These are phyloP conservation scores for Dasyprocta punctata DNA, from an alignment of 2,113 vertebrate species.

Conservation along the genomic window DNA sequence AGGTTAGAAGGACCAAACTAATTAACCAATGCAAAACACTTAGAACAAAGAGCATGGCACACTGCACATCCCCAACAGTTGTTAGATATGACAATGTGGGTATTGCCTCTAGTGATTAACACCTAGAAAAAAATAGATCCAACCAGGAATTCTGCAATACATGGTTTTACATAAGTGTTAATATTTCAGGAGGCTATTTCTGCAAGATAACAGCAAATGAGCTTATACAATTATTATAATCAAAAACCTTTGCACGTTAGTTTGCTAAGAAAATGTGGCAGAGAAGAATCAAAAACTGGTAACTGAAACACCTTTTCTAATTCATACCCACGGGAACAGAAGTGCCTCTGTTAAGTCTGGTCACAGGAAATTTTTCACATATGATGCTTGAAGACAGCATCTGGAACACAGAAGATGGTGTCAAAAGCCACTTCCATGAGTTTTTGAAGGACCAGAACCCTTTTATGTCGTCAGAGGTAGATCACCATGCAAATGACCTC, in stretches of 20 bases:
- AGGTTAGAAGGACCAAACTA: not conserved
- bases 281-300: not conserved
- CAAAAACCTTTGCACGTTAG: not conserved
- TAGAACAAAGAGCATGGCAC: not conserved
- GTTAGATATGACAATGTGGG: accelerated
- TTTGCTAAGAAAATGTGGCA: not conserved
- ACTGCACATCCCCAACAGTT: not conserved
- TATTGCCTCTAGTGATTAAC: not conserved
- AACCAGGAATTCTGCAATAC: not conserved
- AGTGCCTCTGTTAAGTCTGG: no score
- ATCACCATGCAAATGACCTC: not conserved
- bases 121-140: not conserved
- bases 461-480: not conserved
- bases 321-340: not conserved
- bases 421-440: not conserved
- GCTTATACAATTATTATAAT: not conserved
- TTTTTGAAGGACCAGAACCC: not conserved
- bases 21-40: not conserved
- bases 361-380: accelerated
- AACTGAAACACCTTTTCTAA: not conserved
- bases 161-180: not conserved
- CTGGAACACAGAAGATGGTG: not conserved
- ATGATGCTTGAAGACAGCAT: not conserved
- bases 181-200: not conserved
- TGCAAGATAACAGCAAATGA: not conserved